Percentiles rank a stretch among this genome's conserved stretches.
These are phyloP conservation scores for Schizothorax lantsangensis DNA, from an alignment of 2,797 vertebrate species.

Conservation along the genomic window DNA sequence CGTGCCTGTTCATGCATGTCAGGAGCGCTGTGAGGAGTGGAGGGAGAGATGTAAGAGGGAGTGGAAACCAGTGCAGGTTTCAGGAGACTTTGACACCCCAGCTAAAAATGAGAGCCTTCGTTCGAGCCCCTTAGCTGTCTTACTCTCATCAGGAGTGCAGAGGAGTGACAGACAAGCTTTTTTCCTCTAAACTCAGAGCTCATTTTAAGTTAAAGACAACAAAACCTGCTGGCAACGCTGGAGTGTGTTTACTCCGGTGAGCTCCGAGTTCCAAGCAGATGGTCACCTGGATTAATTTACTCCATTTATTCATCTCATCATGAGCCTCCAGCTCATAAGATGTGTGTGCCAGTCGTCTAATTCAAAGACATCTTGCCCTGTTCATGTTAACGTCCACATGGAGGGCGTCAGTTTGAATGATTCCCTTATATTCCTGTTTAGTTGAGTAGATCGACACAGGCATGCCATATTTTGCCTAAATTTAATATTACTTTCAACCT, in stretches of 20 bases:
- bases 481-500: neutral
- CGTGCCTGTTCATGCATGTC: slow-evolving; percentile 71
- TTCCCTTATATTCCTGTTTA: neutral
- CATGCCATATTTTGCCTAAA: neutral
- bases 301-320: slow-evolving; percentile 76
- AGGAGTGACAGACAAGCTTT: slow-evolving; percentile 45
- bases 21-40: slow-evolving; percentile 69
- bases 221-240: neutral
- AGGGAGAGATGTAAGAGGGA: slow-evolving; percentile 62
- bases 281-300: slow-evolving; percentile 79
- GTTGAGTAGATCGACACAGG: neutral
- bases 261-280: slow-evolving; percentile 66
- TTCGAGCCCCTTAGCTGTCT: slow-evolving; percentile 48
- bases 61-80: slow-evolving; percentile 52
- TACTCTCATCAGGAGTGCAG: slow-evolving; percentile 48
- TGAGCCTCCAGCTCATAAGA: slow-evolving; percentile 63
- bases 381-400: slow-evolving; percentile 50
- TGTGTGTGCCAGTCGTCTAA: slow-evolving; percentile 35
- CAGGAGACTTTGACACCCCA: slow-evolving; percentile 60
- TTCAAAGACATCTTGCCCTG: slow-evolving; percentile 65
- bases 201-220: slow-evolving; percentile 43
- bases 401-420: neutral
- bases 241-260: neutral
- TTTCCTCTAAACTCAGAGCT: slow-evolving; percentile 4
- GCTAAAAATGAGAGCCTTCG: slow-evolving; percentile 59